These are phyloP conservation scores for Altica lythri DNA, from an alignment of 2,888 invertebrate genomes.

Conservation along the genomic window DNA sequence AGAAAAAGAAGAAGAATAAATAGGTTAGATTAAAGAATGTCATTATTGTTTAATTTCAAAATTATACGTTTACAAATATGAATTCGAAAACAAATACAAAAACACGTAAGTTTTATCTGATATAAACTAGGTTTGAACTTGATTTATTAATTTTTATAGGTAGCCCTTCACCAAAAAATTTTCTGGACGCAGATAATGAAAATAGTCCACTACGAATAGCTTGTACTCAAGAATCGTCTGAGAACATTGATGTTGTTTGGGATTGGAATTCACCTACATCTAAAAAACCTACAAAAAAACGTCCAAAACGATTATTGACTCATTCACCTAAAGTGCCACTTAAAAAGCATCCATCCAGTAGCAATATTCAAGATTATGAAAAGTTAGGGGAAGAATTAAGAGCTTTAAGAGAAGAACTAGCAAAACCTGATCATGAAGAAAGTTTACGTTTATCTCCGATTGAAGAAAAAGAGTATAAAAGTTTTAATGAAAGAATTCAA, in stretches of 20 bases:
- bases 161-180: constrained; percentile 9
- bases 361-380: constrained; percentile 49
- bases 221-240: constrained; percentile 53
- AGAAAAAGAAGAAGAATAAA: too few relatives aligned
- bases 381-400: constrained; percentile 51
- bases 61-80: too few relatives aligned
- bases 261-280: constrained; percentile 58
- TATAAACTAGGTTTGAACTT: too few relatives aligned
- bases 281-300: constrained; percentile 38
- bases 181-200: constrained; percentile 25
- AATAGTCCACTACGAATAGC: constrained; percentile 43
- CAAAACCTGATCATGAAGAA: constrained; percentile 46
- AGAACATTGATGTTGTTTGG: constrained; percentile 58
- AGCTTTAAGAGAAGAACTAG: constrained; percentile 47
- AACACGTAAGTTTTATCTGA: too few relatives aligned
- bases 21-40: too few relatives aligned
- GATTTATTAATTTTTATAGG: too few relatives aligned
- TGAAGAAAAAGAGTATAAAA: constrained; percentile 45
- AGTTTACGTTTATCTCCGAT: constrained; percentile 44
- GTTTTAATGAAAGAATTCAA: constrained; percentile 19
- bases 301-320: constrained; percentile 33
- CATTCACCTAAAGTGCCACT: constrained; percentile 49
- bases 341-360: constrained; percentile 46
- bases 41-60: too few relatives aligned
- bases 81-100: too few relatives aligned